These are phyloP conservation scores for Echinops telfairi DNA, from an alignment of 2,113 vertebrate species.

Conservation along the genomic window DNA sequence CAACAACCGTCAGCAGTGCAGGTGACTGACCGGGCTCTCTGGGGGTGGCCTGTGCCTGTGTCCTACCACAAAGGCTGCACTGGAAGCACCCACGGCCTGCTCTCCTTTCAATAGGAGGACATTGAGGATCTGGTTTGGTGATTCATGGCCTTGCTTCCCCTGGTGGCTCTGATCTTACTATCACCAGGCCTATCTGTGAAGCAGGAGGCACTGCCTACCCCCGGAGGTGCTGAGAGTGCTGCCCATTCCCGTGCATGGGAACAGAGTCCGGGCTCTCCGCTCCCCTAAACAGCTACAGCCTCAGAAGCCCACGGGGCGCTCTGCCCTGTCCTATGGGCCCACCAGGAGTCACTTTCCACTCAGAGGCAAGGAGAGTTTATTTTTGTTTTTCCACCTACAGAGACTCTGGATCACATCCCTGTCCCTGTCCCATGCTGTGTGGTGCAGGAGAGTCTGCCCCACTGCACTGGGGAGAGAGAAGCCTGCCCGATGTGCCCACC, in stretches of 20 bases:
- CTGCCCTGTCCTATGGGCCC: too few relatives aligned
- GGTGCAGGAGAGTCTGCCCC: fast-evolving
- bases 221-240: too few relatives aligned
- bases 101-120: constrained; percentile 34
- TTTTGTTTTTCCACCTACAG: too few relatives aligned
- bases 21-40: constrained; percentile 53
- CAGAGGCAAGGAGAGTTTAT: too few relatives aligned
- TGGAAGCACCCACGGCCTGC: not conserved
- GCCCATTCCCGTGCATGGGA: too few relatives aligned
- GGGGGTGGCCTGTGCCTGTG: not conserved
- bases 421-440: fast-evolving
- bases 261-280: too few relatives aligned
- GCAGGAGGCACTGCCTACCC: not conserved
- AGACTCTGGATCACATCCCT: too few relatives aligned
- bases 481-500: not conserved
- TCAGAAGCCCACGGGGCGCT: too few relatives aligned
- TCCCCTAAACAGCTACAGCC: too few relatives aligned
- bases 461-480: not conserved
- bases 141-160: constrained; percentile 67
- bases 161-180: constrained; percentile 19
- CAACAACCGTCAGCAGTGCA: constrained; percentile 61
- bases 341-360: too few relatives aligned
- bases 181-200: not conserved
- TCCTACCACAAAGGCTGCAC: constrained; percentile 36
- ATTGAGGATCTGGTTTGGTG: constrained; percentile 51